Evolutionary conservation across 2,888 invertebrate genomes (phyloP).

Genomic region (Physocephala rufipes): DNA sequence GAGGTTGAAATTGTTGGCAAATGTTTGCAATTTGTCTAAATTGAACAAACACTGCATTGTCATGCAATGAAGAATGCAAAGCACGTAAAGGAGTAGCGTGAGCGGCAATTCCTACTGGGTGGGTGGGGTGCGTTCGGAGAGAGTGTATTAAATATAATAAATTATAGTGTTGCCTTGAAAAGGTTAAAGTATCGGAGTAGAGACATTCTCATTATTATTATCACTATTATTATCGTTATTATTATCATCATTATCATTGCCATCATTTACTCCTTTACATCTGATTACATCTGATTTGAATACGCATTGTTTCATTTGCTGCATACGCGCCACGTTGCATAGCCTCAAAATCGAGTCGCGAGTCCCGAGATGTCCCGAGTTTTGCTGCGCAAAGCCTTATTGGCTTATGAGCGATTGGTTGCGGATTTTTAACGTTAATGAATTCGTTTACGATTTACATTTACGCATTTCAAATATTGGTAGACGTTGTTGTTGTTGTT

Average conservation of each 20-base stretch:
- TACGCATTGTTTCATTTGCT: too few relatives aligned
- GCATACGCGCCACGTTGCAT: background rate
- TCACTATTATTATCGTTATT: too few relatives aligned
- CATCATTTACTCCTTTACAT: too few relatives aligned
- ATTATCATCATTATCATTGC: too few relatives aligned
- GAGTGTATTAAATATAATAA: too few relatives aligned
- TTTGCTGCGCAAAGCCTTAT: background rate
- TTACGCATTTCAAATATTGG: slow-evolving; percentile 20
- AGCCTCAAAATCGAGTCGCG: background rate
- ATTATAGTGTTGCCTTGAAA: too few relatives aligned
- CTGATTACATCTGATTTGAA: too few relatives aligned
- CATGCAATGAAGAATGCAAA: slow-evolving; percentile 25
- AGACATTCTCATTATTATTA: too few relatives aligned
- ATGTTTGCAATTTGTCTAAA: slow-evolving; percentile 31
- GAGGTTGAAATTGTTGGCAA: too few relatives aligned
- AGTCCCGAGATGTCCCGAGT: background rate
- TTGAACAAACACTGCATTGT: slow-evolving; percentile 23
- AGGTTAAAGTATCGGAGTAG: too few relatives aligned
- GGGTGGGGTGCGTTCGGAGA: too few relatives aligned
- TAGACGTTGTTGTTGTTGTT: slow-evolving; percentile 16
- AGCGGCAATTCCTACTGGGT: too few relatives aligned
- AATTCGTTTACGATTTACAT: slow-evolving; percentile 35
- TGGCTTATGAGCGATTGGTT: background rate
- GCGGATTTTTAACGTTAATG: slow-evolving; percentile 17
- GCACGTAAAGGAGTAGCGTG: slow-evolving; percentile 6